Conservation (phyloP, 1,140 invertebrate species). For the Diachasma alloeum region DNA sequence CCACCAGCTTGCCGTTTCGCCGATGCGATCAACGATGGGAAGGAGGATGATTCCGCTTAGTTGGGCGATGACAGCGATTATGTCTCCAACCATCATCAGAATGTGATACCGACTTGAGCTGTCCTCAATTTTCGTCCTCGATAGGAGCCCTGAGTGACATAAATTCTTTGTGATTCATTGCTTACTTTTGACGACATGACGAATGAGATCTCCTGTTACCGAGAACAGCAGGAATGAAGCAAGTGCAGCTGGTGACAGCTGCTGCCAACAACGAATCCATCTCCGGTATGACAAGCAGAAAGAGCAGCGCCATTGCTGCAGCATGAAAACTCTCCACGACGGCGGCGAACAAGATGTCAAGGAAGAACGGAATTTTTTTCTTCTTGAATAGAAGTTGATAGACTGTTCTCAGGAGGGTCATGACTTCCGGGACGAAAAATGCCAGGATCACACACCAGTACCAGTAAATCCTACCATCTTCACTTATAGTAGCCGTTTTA, state of each 20-base stretch:
- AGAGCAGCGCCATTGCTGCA: constrained; percentile 80
- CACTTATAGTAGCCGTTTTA: constrained; percentile 75
- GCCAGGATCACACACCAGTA: constrained; percentile 87
- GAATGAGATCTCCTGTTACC: constrained; percentile 61
- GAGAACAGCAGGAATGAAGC: constrained; percentile 80
- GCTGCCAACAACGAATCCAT: constrained; percentile 89
- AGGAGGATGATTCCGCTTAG: constrained; percentile 38
- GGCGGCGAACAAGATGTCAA: constrained; percentile 71
- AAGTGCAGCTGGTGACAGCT: constrained; percentile 90
- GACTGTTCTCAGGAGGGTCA: constrained; percentile 78
- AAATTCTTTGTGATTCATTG: too few relatives aligned
- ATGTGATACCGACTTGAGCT: constrained; percentile 22
- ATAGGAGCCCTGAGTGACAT: constrained; percentile 58
- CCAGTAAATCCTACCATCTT: constrained; percentile 84
- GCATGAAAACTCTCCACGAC: constrained; percentile 84
- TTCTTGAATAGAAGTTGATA: constrained; percentile 88
- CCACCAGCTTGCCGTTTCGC: constrained; percentile 64
- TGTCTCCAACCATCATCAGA: constrained; percentile 52
- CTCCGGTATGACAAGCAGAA: constrained; percentile 86
- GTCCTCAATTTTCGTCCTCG: constrained; percentile 53
- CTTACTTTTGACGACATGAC: too few relatives aligned
- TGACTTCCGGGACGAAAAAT: constrained; percentile 83
- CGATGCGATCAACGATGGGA: constrained; percentile 29
- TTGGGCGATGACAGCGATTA: constrained; percentile 64
- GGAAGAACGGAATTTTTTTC: constrained; percentile 63